A percentile compares a stretch with the other conserved stretches of the same genome.
These are phyloP conservation scores for Hiodon tergisus DNA, from an alignment of 2,113 vertebrate genomes.

Conservation along the genomic window DNA sequence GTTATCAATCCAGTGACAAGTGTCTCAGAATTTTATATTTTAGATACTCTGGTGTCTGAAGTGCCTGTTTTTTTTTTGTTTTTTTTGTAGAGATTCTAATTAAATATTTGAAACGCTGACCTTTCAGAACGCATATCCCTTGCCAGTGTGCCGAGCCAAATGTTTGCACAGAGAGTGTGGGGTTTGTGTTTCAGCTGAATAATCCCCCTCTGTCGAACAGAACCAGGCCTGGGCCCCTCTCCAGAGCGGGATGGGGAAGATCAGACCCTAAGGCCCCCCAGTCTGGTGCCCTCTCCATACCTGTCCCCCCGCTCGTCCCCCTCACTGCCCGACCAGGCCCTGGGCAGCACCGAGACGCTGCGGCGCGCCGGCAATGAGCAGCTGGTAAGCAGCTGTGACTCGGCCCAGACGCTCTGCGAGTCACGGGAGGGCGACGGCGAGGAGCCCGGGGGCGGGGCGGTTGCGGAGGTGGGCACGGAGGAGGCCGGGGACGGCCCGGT, in stretches of 20 bases:
- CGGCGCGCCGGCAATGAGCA: slow-evolving; percentile 63
- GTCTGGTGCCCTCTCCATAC: slow-evolving; percentile 65
- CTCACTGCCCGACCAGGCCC: slow-evolving; percentile 39
- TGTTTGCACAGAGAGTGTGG: not conserved
- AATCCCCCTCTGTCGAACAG: slow-evolving; percentile 26
- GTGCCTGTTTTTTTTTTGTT: too few relatives aligned
- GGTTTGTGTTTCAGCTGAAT: not conserved
- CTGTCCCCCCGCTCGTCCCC: slow-evolving; percentile 56
- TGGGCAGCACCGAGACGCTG: slow-evolving; percentile 63
- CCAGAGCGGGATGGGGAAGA: slow-evolving; percentile 49
- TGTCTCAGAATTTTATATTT: too few relatives aligned
- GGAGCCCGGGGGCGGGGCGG: slow-evolving; percentile 51
- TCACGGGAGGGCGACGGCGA: slow-evolving; percentile 53
- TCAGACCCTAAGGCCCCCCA: slow-evolving; percentile 66
- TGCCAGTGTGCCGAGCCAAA: too few relatives aligned
- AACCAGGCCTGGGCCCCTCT: slow-evolving; percentile 41
- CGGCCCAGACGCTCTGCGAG: slow-evolving; percentile 79
- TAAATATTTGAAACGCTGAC: too few relatives aligned
- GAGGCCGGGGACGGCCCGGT: slow-evolving; percentile 41
- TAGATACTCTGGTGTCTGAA: too few relatives aligned
- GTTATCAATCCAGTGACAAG: too few relatives aligned
- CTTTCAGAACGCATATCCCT: too few relatives aligned
- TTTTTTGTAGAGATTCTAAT: too few relatives aligned
- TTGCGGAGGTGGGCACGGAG: slow-evolving; percentile 45
- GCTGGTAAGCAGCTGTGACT: slow-evolving; percentile 86